phyloP scores from a whole-genome alignment of 1,140 invertebrate genomes.

The Mercenaria mercenaria region DNA sequence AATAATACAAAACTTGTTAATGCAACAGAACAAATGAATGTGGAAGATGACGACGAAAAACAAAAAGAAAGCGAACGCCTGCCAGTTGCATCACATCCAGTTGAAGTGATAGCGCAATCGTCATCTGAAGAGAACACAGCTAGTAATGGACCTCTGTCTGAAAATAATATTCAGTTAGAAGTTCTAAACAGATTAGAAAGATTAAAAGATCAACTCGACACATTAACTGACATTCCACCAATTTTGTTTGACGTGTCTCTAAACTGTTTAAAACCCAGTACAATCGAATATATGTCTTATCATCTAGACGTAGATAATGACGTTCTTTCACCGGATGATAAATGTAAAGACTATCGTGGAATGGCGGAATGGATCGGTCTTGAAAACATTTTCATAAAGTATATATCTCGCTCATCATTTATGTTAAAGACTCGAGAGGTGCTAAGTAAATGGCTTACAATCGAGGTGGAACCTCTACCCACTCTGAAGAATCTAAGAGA shows the following conservation, averaged over 20 bases:
- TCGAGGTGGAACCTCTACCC: not conserved
- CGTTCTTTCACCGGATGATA: not conserved
- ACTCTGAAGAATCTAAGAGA: constrained; percentile 31
- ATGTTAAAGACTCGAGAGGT: constrained; percentile 30
- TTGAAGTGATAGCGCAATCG: no score
- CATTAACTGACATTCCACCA: constrained; percentile 13
- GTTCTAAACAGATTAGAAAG: not conserved
- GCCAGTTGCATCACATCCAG: no score
- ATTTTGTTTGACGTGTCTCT: constrained; percentile 4
- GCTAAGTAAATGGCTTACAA: constrained; percentile 46
- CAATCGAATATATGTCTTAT: constrained; percentile 19
- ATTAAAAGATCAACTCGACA: not conserved
- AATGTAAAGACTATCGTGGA: constrained; percentile 46
- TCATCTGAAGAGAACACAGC: no score
- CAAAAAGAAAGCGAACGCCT: no score
- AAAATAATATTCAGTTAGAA: not conserved
- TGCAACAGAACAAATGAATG: no score
- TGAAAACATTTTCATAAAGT: not conserved
- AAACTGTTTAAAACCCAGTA: constrained; percentile 19
- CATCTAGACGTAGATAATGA: constrained; percentile 28
- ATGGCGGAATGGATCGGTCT: constrained; percentile 33
- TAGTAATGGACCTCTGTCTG: not conserved
- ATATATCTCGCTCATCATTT: not conserved
- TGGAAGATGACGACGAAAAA: no score
- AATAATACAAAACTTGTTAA: no score